Conservation (phyloP, 2,888 invertebrate genomes). For the Drosophila demipolita region DNA sequence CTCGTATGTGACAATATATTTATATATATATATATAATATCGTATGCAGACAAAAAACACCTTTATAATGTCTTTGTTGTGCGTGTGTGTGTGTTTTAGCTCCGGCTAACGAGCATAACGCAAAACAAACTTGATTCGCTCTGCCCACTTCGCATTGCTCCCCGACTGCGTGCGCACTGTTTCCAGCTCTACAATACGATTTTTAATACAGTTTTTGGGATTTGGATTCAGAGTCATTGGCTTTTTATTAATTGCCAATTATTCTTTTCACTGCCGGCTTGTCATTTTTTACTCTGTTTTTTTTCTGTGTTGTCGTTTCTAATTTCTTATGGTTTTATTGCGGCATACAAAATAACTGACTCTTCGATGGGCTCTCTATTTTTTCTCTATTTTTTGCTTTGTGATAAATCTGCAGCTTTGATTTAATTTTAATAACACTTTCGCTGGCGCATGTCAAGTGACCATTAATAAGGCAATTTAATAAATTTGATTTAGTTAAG, state of each 20-base stretch:
- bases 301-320: conserved; percentile 35
- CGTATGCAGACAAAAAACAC: conserved; percentile 68
- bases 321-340: conserved; percentile 48
- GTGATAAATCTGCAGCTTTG: conserved; percentile 34
- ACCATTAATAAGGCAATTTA: conserved; percentile 46
- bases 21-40: conserved; percentile 10
- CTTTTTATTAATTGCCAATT: conserved; percentile 76
- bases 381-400: not conserved
- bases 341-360: conserved; percentile 26
- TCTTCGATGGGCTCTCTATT: not conserved
- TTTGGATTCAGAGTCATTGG: conserved; percentile 53
- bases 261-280: conserved; percentile 57
- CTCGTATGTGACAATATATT: conserved; percentile 51
- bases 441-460: conserved; percentile 57
- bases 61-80: conserved; percentile 57
- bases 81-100: conserved; percentile 5
- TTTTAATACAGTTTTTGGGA: conserved; percentile 26
- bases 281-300: not conserved
- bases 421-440: conserved; percentile 75
- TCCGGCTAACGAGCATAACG: conserved; percentile 56
- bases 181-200: not conserved
- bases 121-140: conserved; percentile 62
- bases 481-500: conserved; percentile 47
- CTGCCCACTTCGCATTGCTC: conserved; percentile 51
- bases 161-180: not conserved